Evolutionary conservation across 2,888 invertebrate species (phyloP).

Genomic region (Tribolium freemani): DNA sequence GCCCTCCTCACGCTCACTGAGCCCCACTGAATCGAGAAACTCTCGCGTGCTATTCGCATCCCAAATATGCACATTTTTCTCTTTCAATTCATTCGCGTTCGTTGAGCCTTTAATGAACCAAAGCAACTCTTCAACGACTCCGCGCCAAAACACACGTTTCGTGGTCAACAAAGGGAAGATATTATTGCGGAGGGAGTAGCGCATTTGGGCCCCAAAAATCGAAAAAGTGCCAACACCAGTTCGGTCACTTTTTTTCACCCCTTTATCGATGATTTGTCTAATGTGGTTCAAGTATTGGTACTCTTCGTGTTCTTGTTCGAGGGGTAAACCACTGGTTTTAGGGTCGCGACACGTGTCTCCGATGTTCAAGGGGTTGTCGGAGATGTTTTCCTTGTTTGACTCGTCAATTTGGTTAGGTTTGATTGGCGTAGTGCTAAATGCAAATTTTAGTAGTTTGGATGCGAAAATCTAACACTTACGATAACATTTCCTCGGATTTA

Average conservation of each 20-base stretch:
- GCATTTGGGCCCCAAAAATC: conserved; percentile 92
- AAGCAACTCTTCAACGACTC: conserved; percentile 91
- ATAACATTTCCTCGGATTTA: no score
- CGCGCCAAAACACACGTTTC: conserved; percentile 93
- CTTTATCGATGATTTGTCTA: conserved; percentile 55
- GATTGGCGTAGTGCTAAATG: not conserved
- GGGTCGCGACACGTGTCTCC: conserved; percentile 5
- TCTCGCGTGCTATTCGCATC: conserved; percentile 93
- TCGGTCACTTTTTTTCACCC: conserved; percentile 79
- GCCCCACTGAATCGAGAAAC: conserved; percentile 90
- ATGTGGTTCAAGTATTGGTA: conserved; percentile 61
- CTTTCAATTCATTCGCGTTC: conserved; percentile 84
- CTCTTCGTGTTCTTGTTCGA: conserved; percentile 54
- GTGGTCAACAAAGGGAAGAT: conserved; percentile 93
- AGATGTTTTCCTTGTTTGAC: conserved; percentile 2
- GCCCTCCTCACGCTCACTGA: conserved; percentile 88
- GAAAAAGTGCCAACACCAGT: conserved; percentile 93
- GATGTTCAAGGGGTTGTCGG: not conserved
- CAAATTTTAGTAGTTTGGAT: not conserved
- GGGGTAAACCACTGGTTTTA: no score
- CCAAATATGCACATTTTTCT: conserved; percentile 93
- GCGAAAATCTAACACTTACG: no score
- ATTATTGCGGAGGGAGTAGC: conserved; percentile 81
- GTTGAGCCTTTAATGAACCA: conserved; percentile 93
- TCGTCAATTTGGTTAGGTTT: not conserved